phyloP scores from a whole-genome alignment of 2,888 invertebrate genomes.

The Apocheima hispidaria region DNA sequence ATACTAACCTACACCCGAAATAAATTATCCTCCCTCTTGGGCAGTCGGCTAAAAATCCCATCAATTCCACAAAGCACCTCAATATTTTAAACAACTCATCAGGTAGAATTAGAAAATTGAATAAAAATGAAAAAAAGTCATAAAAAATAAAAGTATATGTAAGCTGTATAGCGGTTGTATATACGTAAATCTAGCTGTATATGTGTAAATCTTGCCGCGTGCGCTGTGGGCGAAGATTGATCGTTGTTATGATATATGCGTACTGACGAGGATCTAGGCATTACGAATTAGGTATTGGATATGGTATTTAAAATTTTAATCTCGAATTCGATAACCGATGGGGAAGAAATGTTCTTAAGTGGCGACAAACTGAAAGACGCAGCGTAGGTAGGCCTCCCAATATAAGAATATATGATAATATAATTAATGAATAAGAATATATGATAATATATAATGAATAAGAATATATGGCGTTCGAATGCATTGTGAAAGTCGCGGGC shows the following conservation, averaged over 20 bases:
- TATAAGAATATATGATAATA: too few species aligned
- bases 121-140: slow-evolving; percentile 51
- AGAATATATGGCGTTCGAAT: too few species aligned
- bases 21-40: too few species aligned
- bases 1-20: too few species aligned
- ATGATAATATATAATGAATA: too few species aligned
- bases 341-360: too few species aligned
- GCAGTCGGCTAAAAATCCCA: background rate
- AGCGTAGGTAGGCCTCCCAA: too few species aligned
- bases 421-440: too few species aligned
- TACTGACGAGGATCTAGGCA: slow-evolving; percentile 38
- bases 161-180: slow-evolving; percentile 48
- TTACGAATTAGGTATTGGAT: slow-evolving; percentile 40
- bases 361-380: too few species aligned
- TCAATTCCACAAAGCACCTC: slow-evolving; percentile 7
- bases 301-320: too few species aligned
- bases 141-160: slow-evolving; percentile 37
- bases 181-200: slow-evolving; percentile 5
- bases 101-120: slow-evolving; percentile 62
- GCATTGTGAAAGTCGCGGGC: too few species aligned
- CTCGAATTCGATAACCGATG: too few species aligned
- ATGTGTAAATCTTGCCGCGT: slow-evolving; percentile 59
- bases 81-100: slow-evolving; percentile 61
- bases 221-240: slow-evolving; percentile 74
- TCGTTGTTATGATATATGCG: slow-evolving; percentile 72